Evolutionary conservation across 2,797 vertebrate genomes (phyloP).

Genomic region (Choloepus didactylus): DNA sequence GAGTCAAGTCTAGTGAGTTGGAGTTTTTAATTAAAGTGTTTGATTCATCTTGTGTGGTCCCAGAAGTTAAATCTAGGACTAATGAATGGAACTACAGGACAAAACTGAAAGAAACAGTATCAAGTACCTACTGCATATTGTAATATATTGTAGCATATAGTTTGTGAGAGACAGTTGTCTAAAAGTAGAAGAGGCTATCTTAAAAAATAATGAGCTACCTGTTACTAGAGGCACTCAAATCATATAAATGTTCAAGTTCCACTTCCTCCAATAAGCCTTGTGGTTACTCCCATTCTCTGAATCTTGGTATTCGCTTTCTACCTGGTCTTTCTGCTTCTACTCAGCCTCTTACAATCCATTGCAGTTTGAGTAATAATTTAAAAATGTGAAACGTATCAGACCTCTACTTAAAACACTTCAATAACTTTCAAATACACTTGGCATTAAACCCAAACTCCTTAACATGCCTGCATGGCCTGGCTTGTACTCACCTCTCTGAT

Average conservation of each 20-base stretch:
- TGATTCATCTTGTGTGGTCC: background rate
- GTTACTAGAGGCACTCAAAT: background rate
- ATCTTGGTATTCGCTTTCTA: background rate
- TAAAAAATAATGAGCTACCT: background rate
- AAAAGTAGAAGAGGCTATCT: background rate
- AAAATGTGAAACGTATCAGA: background rate
- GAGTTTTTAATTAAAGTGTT: constrained; percentile 12
- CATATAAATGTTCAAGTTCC: background rate
- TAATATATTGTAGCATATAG: background rate
- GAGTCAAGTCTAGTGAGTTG: too few relatives aligned
- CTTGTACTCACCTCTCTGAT: background rate
- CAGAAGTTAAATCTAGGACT: background rate
- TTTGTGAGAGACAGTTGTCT: background rate
- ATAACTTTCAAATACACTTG: background rate
- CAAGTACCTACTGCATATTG: background rate
- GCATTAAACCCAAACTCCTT: background rate
- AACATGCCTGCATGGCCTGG: background rate
- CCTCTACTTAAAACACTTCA: background rate
- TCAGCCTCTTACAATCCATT: background rate
- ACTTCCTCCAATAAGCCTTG: background rate
- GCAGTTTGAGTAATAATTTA: background rate
- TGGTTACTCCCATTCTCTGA: background rate
- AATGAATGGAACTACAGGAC: background rate
- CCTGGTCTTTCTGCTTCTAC: background rate
- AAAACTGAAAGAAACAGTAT: background rate